Conservation (phyloP, 2,888 invertebrate genomes). For the Formica aserva region DNA sequence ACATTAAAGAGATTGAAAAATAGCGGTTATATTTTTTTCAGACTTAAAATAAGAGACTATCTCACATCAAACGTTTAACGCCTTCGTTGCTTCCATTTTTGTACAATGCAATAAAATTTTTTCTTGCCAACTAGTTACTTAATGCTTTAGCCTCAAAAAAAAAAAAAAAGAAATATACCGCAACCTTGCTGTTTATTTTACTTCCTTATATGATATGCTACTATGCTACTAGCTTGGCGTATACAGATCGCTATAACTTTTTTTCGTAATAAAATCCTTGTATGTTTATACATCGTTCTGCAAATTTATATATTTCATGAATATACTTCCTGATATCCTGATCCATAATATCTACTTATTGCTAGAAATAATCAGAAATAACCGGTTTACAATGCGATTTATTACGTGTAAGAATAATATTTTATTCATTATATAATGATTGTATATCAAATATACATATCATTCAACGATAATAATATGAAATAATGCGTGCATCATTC, state of each 20-base stretch:
- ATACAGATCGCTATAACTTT: constrained; percentile 51
- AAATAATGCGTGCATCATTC: background rate
- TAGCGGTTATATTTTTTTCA: background rate
- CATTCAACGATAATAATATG: background rate
- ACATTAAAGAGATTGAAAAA: background rate
- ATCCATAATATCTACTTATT: background rate
- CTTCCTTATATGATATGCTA: constrained; percentile 60
- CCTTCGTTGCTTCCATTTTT: constrained; percentile 25
- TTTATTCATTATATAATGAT: background rate
- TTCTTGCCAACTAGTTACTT: constrained; percentile 39
- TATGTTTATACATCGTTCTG: background rate
- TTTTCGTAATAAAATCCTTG: constrained; percentile 41
- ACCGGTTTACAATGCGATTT: background rate
- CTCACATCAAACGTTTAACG: background rate
- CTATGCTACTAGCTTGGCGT: constrained; percentile 24
- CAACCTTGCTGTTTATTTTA: constrained; percentile 65
- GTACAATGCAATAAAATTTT: constrained; percentile 18
- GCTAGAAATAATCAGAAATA: background rate
- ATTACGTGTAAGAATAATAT: background rate
- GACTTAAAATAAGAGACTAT: background rate
- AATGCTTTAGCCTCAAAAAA: constrained; percentile 49
- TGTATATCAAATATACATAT: background rate
- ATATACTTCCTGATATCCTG: constrained; percentile 5
- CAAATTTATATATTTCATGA: constrained; percentile 9
- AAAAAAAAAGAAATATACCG: constrained; percentile 42